Evolutionary conservation across 2,797 vertebrate genomes (phyloP).

Genomic region (Danio kyathit): DNA sequence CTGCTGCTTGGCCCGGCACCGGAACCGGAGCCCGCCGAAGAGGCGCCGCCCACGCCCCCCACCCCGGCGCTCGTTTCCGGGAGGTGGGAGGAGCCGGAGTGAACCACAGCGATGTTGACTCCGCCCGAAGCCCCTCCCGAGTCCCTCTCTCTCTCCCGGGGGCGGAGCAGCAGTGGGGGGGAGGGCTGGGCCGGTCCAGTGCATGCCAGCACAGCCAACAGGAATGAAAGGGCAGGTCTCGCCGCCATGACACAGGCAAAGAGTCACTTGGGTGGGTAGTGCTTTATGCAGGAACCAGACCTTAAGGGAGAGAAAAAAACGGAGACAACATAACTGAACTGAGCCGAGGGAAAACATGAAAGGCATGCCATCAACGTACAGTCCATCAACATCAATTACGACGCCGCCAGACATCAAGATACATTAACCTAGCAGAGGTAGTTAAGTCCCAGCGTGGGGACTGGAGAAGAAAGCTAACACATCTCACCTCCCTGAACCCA

Average conservation of each 20-base stretch:
- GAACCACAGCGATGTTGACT: conserved; percentile 91
- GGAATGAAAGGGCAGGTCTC: conserved; percentile 83
- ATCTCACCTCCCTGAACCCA: conserved; percentile 33
- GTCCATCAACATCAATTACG: conserved; percentile 44
- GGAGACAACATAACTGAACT: not conserved
- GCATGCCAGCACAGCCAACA: conserved; percentile 84
- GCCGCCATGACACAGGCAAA: conserved; percentile 80
- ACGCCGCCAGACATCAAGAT: conserved; percentile 18
- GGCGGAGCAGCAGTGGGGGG: conserved; percentile 87
- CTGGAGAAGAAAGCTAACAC: conserved; percentile 38
- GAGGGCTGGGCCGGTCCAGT: conserved; percentile 87
- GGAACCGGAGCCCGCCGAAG: conserved; percentile 61
- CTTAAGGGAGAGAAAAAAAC: conserved; percentile 61
- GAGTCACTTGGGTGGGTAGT: conserved; percentile 53
- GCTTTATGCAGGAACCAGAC: conserved; percentile 70
- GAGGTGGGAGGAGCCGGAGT: conserved; percentile 86
- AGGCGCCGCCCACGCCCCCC: conserved; percentile 72
- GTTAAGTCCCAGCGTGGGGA: conserved; percentile 4
- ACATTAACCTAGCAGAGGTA: conserved; percentile 41
- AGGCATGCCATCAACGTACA: conserved; percentile 16
- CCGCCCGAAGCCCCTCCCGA: conserved; percentile 85
- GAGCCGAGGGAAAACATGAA: conserved; percentile 3
- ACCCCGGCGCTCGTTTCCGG: conserved; percentile 78
- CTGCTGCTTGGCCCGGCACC: conserved; percentile 71
- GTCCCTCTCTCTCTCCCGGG: conserved; percentile 87